Base-by-base conservation (phyloP, 1,140 invertebrate species). In the Drusus annulatus region DNA sequence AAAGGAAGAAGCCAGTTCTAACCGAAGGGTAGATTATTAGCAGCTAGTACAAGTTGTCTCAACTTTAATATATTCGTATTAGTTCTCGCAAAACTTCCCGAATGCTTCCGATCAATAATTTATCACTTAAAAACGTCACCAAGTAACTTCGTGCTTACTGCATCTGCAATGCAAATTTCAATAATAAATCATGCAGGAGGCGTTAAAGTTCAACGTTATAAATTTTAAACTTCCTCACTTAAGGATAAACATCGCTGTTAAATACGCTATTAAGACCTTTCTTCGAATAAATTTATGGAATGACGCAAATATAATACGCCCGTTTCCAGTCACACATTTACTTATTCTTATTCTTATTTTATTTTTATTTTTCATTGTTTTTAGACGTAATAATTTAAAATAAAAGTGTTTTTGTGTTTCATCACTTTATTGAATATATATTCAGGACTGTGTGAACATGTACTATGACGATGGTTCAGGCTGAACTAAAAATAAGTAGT, bases 61-160 rank as follows among this genome's bases (percentile, higher is more conserved):
- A 23, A 21, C 13, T 60, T 60, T 23, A 71, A 71, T 51, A 51
- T 71, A 71, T 71, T 71, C 36, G 54, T 71, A 45, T 45, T 45
- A 71, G 68, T 71, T 71, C 21, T 8, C n/a, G 8, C 21, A 13
- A 51, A 71, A 71, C 36, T 71, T 51, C 13, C 17, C 50, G 10
- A 52, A 23, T 68, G 31, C 10, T 52, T 71, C 68, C 68, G 68
- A 71, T 71, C 68, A 71, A 71, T 71, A 71, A 71, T 54, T 71
- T 52, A 71, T 71, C 68, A 71, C 68, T 71, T 71, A 71, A 71
- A 71, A 71, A 71, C 68, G 68, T 71, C 68, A 52, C 17, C 68
- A 51, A n/a, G 45, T 21, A 51, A 71, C 68, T 51, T 28, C 21
- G 36, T 28, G 51, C 45, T 23, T 54, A 71, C 68, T 71, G 68